Percentiles rank a stretch among this genome's conserved stretches.
These are phyloP conservation scores for Crioceris asparagi DNA, from an alignment of 2,888 invertebrate genomes.

Conservation along the genomic window DNA sequence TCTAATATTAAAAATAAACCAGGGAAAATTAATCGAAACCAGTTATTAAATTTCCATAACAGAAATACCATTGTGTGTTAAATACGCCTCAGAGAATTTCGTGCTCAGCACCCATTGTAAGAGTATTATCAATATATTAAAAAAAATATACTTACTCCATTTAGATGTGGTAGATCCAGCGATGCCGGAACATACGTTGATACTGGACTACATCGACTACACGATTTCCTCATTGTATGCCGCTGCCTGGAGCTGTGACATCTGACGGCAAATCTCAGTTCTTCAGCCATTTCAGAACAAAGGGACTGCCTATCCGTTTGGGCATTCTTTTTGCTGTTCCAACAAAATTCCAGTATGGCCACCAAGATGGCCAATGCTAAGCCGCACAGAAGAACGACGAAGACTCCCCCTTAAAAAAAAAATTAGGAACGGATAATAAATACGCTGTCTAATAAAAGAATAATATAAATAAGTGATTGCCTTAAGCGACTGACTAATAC, in stretches of 20 bases:
- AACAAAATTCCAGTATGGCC: conserved; percentile 88
- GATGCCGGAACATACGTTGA: conserved; percentile 65
- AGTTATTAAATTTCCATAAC: too few relatives aligned
- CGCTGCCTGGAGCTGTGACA: conserved; percentile 76
- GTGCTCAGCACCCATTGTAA: too few relatives aligned
- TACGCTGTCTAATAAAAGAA: too few relatives aligned
- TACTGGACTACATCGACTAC: conserved; percentile 62
- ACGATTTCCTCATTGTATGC: conserved; percentile 67
- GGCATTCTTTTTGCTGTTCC: conserved; percentile 84
- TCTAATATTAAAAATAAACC: too few relatives aligned
- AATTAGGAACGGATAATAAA: too few relatives aligned
- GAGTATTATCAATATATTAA: too few relatives aligned
- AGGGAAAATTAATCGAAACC: too few relatives aligned
- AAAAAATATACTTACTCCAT: conserved; percentile 43
- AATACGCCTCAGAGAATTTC: too few relatives aligned
- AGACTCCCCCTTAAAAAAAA: conserved; percentile 69
- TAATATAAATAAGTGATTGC: too few relatives aligned
- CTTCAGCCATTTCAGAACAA: conserved; percentile 90
- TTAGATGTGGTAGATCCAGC: conserved; percentile 43
- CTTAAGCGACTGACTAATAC: too few relatives aligned
- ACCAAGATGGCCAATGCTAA: conserved; percentile 83
- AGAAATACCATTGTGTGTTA: too few relatives aligned
- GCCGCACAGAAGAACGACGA: conserved; percentile 90
- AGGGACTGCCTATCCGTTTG: conserved; percentile 76
- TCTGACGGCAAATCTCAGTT: conserved; percentile 79